phyloP scores from a whole-genome alignment of 2,113 vertebrate genomes.

The Engystomops pustulosus region DNA sequence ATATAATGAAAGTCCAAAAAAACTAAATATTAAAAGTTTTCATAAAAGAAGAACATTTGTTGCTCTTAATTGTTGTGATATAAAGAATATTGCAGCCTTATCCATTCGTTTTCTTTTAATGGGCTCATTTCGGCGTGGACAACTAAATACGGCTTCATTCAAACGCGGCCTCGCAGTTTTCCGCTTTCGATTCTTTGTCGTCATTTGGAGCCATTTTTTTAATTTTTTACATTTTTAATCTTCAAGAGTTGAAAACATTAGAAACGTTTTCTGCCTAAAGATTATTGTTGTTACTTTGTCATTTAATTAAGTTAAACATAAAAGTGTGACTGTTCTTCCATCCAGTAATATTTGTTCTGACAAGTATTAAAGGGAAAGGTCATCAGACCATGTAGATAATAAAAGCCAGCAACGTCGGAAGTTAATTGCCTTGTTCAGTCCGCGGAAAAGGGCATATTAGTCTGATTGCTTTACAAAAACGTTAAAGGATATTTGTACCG shows the following conservation, averaged over 20 bases:
- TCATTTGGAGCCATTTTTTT: conserved; percentile 10
- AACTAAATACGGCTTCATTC: not conserved
- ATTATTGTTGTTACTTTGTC: conserved; percentile 53
- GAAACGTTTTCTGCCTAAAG: conserved; percentile 35
- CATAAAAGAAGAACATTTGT: no score
- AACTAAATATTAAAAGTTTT: no score
- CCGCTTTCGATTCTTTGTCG: not conserved
- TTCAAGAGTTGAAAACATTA: conserved; percentile 32
- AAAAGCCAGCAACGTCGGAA: conserved; percentile 6
- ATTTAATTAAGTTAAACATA: conserved; percentile 47
- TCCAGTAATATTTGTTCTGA: conserved; percentile 50
- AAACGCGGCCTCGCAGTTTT: conserved; percentile 1
- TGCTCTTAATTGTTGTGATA: not conserved
- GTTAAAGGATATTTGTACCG: not conserved
- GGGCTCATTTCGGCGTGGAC: not conserved
- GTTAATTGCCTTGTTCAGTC: conserved; percentile 49
- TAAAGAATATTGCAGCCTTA: not conserved
- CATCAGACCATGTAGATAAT: conserved; percentile 48
- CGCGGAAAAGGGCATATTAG: conserved; percentile 42
- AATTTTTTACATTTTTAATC: conserved; percentile 41
- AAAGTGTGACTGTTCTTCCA: conserved; percentile 41
- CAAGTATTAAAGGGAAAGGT: conserved; percentile 49
- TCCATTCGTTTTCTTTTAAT: not conserved
- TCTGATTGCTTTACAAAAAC: not conserved
- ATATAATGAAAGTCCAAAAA: no score